Base-by-base conservation (phyloP, 2,888 invertebrate species). In the Aporophyla nigra region DNA sequence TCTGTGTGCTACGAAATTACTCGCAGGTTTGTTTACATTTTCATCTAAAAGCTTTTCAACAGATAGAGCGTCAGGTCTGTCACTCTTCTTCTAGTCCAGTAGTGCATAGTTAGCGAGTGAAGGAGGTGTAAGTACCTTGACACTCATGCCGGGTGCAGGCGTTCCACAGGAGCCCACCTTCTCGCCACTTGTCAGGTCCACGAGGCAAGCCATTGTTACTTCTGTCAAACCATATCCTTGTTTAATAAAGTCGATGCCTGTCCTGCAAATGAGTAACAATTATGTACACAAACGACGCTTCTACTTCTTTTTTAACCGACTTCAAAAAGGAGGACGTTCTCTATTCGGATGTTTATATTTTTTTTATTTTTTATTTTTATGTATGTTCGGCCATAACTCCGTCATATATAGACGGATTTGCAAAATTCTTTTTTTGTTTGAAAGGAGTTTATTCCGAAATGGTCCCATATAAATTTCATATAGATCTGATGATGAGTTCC, bases 221-320 rank as follows among this genome's bases (percentile, higher is more conserved):
- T 99, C 98, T 7, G 98, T 98, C 93, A 99, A 97, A 5, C 98
- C 98, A 91, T 98, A 98, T 2, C 98, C 98, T 94, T 98, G 98
- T 46, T 97, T 97, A 79, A 98, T 97, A 63, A 93, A 93, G 66
- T 97, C 94, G 46, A 97, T 92, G 27, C 97, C 97, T 65, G 94
- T 95, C 86, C 96, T 96, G 90, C 49, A 90, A 91, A 84, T 53
- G 5, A 43, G 5, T 27, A n/a, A 40, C 5, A 24, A 58, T 56
- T 49, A 54, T 0, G 33, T 33, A 49, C 21, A 51, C 5, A 51
- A 74, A 59, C 40, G n/a, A 19, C 14, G 16, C 5, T 71, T 54
- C 9, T 24, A 27, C 24, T 67, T 65, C 5, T 0, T 21, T 40
- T 33, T 65, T 27, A 70, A 10, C n/a, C n/a, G n/a, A n/a, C n/a